These are phyloP conservation scores for Hylia prasina DNA, from an alignment of 2,113 vertebrate species.

Conservation along the genomic window DNA sequence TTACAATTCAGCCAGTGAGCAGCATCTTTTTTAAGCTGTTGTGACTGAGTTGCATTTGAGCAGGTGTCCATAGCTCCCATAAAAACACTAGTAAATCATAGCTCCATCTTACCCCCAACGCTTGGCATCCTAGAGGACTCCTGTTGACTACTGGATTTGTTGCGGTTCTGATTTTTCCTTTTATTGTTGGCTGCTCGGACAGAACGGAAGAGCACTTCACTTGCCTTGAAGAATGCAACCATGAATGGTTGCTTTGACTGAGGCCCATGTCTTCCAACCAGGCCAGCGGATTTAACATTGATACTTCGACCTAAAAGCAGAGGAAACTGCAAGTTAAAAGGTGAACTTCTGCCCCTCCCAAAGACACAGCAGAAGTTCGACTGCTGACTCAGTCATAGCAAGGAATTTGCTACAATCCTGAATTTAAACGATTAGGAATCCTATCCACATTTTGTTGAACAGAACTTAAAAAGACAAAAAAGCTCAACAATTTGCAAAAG, in stretches of 20 bases:
- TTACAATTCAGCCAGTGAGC: neutral
- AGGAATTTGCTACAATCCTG: neutral
- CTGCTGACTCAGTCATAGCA: neutral
- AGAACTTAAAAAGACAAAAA: neutral
- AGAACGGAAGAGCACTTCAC: conserved; percentile 93
- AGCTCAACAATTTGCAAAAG: neutral
- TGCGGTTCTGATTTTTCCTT: conserved; percentile 90
- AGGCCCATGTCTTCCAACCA: conserved; percentile 90
- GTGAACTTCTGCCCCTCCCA: neutral
- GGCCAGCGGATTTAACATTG: conserved; percentile 91
- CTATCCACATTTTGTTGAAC: neutral
- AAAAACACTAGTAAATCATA: neutral
- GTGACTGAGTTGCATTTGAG: neutral
- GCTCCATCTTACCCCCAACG: conserved; percentile 77
- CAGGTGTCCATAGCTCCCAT: neutral
- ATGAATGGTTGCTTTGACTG: conserved; percentile 97
- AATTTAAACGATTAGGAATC: neutral
- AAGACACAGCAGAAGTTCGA: neutral
- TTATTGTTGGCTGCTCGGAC: conserved; percentile 90
- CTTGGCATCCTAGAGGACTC: conserved; percentile 84
- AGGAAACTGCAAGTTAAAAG: neutral
- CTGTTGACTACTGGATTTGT: conserved; percentile 87
- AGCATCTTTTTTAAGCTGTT: neutral
- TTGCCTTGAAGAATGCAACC: conserved; percentile 98
- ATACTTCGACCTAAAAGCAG: conserved; percentile 86